Evolutionary conservation across 2,113 vertebrate species (phyloP).

Genomic region (Camelus dromedarius): DNA sequence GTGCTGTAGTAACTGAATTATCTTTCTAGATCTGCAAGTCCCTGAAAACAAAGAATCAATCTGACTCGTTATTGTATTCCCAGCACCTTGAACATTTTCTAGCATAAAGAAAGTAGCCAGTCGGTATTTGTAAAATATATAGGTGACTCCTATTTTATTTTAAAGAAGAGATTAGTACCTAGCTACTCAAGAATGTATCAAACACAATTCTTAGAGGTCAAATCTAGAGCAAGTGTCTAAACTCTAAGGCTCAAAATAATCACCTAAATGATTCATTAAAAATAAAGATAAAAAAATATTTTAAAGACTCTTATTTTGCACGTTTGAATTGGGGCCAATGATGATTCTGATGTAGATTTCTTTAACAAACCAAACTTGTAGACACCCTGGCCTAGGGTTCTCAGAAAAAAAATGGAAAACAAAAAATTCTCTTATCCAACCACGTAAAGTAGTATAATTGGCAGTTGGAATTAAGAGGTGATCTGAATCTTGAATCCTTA

Average conservation of each 20-base stretch:
- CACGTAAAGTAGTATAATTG: neutral
- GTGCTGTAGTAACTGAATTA: neutral
- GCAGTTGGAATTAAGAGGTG: neutral
- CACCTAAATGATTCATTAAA: neutral
- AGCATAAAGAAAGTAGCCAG: neutral
- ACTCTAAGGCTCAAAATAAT: neutral
- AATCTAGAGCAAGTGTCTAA: neutral
- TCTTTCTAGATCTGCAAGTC: neutral
- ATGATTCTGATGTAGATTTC: neutral
- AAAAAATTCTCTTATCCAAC: neutral
- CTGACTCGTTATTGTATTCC: neutral
- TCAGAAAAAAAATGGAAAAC: neutral
- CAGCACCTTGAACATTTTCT: neutral
- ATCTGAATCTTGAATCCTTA: neutral
- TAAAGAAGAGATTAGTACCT: neutral
- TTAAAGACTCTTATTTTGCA: neutral
- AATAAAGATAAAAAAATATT: neutral
- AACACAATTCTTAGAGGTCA: neutral
- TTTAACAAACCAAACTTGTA: neutral
- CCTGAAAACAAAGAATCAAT: neutral
- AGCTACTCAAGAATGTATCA: neutral
- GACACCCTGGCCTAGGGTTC: accelerated
- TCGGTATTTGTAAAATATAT: neutral
- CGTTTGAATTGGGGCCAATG: neutral
- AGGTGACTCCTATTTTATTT: neutral